Percentiles rank a stretch among this genome's conserved stretches.
These are phyloP conservation scores for Pristionchus mayeri DNA, from an alignment of 2,888 invertebrate genomes.

Conservation along the genomic window DNA sequence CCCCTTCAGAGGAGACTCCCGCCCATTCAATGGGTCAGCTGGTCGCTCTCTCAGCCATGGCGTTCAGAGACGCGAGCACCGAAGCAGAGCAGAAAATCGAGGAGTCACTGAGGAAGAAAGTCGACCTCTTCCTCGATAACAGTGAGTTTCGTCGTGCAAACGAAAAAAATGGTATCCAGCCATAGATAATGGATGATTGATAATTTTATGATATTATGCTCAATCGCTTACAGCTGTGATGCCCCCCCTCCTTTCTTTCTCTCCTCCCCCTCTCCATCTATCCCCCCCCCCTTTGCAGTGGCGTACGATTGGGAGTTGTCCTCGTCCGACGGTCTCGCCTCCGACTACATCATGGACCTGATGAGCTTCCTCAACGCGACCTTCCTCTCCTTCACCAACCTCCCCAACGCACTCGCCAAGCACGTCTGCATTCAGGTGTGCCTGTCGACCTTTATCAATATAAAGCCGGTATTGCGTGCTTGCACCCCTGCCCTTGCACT, in stretches of 20 bases:
- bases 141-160: constrained; percentile 76
- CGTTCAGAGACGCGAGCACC: constrained; percentile 79
- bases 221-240: no score
- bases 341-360: constrained; percentile 70
- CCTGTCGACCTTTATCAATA: no score
- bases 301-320: constrained; percentile 75
- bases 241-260: no score
- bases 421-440: constrained; percentile 75
- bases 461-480: no score
- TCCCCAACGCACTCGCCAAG: constrained; percentile 81
- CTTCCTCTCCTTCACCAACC: constrained; percentile 92
- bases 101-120: constrained; percentile 90
- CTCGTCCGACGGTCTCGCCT: constrained; percentile 65
- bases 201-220: no score
- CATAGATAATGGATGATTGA: no score
- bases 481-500: no score
- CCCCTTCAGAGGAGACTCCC: constrained; percentile 21
- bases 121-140: constrained; percentile 94
- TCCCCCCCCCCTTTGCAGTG: constrained; percentile 49
- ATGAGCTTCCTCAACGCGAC: constrained; percentile 80
- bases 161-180: no score
- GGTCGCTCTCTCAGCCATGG: constrained; percentile 45
- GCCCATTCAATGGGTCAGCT: constrained; percentile 42
- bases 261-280: no score
- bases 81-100: constrained; percentile 98